These are phyloP conservation scores for Stenopsyche tienmushanensis DNA, from an alignment of 1,140 invertebrate genomes.

Conservation along the genomic window DNA sequence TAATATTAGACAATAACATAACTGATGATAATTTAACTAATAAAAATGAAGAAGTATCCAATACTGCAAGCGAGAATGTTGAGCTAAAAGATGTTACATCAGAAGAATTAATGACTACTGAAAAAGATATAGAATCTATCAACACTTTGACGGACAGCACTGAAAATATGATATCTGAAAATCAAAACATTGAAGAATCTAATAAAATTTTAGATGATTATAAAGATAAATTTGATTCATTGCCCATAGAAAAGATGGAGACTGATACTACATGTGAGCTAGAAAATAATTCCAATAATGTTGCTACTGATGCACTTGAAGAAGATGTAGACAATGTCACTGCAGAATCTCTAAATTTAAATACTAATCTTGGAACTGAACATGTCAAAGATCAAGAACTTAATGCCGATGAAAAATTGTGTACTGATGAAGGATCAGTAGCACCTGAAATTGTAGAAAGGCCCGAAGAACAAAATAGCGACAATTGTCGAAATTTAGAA, in stretches of 20 bases:
- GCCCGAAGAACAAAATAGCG: too few relatives aligned
- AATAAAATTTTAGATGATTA: not conserved
- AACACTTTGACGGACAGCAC: not conserved
- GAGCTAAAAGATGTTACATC: not conserved
- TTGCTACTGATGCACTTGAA: not conserved
- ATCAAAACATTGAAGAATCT: not conserved
- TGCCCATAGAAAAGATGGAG: not conserved
- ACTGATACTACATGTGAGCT: not conserved
- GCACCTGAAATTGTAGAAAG: not conserved
- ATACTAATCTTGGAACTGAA: not conserved
- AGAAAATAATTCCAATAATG: not conserved
- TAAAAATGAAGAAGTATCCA: not conserved
- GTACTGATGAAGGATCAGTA: not conserved
- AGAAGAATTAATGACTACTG: not conserved
- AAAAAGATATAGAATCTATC: not conserved
- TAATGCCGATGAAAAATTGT: not conserved
- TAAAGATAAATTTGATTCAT: not conserved
- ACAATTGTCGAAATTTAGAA: too few relatives aligned
- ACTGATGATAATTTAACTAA: not conserved
- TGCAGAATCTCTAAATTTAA: not conserved
- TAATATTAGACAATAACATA: not conserved
- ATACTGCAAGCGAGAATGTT: not conserved
- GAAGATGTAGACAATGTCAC: not conserved
- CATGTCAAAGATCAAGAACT: slow-evolving; percentile 6
- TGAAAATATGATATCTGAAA: too few relatives aligned